Percentiles rank a stretch among this genome's conserved stretches.
Conservation (phyloP, 2,113 vertebrate species). For the Bambusicola thoracicus region DNA sequence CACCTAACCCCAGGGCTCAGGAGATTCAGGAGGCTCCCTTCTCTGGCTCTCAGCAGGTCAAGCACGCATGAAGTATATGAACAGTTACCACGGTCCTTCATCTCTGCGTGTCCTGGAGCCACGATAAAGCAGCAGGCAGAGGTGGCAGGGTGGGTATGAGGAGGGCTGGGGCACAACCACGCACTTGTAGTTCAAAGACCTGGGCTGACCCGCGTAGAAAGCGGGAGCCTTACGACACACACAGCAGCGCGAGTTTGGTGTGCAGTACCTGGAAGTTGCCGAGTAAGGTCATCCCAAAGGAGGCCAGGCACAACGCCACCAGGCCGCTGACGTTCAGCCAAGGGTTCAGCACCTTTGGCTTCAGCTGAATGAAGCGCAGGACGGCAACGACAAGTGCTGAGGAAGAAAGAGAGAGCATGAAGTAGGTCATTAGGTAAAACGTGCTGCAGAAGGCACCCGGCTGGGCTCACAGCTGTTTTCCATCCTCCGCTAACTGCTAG, state of each 20-base stretch:
- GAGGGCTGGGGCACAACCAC: neutral
- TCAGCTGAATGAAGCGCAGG: conserved; percentile 91
- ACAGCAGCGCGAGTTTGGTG: neutral
- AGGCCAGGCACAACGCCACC: conserved; percentile 80
- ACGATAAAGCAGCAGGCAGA: accelerated
- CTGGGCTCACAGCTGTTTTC: neutral
- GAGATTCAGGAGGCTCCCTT: neutral
- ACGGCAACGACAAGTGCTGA: conserved; percentile 86
- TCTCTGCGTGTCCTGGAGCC: neutral
- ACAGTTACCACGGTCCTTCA: neutral
- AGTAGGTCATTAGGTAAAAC: neutral
- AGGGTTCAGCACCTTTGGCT: conserved; percentile 79
- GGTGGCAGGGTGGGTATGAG: neutral
- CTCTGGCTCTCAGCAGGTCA: neutral
- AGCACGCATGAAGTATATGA: accelerated
- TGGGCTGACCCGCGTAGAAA: neutral
- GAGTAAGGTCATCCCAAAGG: conserved; percentile 91
- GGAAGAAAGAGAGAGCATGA: conserved; percentile 34
- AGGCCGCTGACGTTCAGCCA: conserved; percentile 87
- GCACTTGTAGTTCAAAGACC: accelerated
- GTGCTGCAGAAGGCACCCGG: neutral
- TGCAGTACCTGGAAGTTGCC: conserved; percentile 92
- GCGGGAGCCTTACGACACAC: neutral
- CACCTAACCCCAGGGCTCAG: neutral
- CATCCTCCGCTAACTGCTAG: neutral